phyloP scores from a whole-genome alignment of 2,888 invertebrate species.

The Atethmia centrago region DNA sequence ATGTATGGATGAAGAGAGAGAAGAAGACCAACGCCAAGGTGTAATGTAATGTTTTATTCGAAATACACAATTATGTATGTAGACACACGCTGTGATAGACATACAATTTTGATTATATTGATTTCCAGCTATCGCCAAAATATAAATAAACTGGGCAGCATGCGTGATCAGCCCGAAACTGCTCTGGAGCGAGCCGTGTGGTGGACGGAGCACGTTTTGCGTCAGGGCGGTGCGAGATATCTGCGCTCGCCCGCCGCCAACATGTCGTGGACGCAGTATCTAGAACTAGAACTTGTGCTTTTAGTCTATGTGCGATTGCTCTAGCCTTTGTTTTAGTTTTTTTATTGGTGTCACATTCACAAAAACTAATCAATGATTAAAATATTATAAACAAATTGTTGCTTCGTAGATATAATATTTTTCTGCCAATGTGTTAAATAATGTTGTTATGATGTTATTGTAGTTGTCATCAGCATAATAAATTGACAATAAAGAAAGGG shows the following conservation, averaged over 20 bases:
- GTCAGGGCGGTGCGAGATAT: slow-evolving; percentile 70
- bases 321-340: not conserved
- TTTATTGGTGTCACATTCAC: too few relatives aligned
- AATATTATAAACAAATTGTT: not conserved
- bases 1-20: too few relatives aligned
- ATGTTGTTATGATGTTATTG: not conserved
- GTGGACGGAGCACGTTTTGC: slow-evolving; percentile 74
- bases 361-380: not conserved
- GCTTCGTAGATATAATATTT: not conserved
- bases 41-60: not conserved
- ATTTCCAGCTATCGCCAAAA: slow-evolving; percentile 39
- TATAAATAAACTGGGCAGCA: slow-evolving; percentile 20
- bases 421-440: not conserved
- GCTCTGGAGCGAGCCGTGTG: slow-evolving; percentile 72
- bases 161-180: slow-evolving; percentile 52
- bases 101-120: not conserved
- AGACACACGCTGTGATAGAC: too few relatives aligned
- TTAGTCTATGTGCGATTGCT: not conserved
- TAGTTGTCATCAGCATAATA: not conserved
- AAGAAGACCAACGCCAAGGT: not conserved
- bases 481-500: not conserved
- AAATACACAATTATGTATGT: not conserved
- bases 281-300: slow-evolving; percentile 43
- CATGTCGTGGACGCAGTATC: slow-evolving; percentile 37
- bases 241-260: slow-evolving; percentile 68